These are phyloP conservation scores for Helicorthomorpha holstii DNA, from an alignment of 1,140 invertebrate species.

Conservation along the genomic window DNA sequence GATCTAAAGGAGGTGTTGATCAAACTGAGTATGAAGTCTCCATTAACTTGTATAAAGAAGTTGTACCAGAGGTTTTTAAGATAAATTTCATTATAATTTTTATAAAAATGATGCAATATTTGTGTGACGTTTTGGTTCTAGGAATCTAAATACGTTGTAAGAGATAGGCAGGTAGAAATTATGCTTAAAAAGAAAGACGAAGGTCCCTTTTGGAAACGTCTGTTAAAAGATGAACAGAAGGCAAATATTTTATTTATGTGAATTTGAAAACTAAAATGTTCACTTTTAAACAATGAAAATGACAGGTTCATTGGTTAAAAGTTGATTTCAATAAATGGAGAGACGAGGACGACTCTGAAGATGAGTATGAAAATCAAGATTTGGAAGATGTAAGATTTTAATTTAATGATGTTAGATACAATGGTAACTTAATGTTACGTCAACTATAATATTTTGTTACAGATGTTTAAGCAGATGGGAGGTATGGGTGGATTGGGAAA, in stretches of 20 bases:
- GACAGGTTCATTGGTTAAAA: constrained; percentile 77
- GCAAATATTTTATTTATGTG: constrained; percentile 12
- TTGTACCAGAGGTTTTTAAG: constrained; percentile 49
- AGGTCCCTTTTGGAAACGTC: constrained; percentile 66
- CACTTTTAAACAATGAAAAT: constrained; percentile 3
- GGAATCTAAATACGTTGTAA: constrained; percentile 34
- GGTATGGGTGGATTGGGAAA: constrained; percentile 24
- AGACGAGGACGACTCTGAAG: constrained; percentile 74
- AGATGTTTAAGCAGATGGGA: constrained; percentile 41
- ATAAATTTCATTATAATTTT: constrained; percentile 3
- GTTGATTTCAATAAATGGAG: constrained; percentile 94
- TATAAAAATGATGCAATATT: background rate
- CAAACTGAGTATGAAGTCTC: constrained; percentile 68
- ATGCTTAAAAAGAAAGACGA: constrained; percentile 51
- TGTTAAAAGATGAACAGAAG: constrained; percentile 75
- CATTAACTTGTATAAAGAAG: constrained; percentile 61
- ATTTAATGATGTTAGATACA: background rate
- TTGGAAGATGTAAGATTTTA: constrained; percentile 37
- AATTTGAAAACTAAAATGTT: background rate
- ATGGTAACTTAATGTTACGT: background rate
- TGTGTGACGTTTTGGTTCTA: constrained; percentile 17
- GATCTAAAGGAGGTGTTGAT: constrained; percentile 63
- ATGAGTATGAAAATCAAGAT: constrained; percentile 32
- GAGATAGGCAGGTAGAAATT: constrained; percentile 59
- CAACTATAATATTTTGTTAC: constrained; percentile 2